Conservation (phyloP, 2,797 vertebrate genomes). For the Denticeps clupeoides region DNA sequence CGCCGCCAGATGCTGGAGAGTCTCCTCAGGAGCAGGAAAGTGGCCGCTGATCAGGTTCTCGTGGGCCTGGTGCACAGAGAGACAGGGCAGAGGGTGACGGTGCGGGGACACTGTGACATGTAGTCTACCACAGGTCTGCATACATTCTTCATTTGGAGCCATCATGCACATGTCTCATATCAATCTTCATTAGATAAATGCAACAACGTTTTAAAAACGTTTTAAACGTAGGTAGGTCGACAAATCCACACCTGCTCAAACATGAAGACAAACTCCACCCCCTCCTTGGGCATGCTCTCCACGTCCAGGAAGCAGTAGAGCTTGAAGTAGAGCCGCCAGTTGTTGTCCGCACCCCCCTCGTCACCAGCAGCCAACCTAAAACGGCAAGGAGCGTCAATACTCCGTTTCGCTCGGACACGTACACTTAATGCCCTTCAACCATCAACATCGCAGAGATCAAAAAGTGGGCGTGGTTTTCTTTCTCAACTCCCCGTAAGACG, state of each 20-base stretch:
- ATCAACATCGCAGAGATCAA: too few species aligned
- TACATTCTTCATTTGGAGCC: too few species aligned
- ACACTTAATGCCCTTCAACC: not conserved
- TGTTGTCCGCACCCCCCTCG: constrained; percentile 65
- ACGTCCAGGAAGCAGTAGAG: constrained; percentile 90
- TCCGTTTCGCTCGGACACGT: not conserved
- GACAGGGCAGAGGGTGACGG: not conserved
- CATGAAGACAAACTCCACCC: constrained; percentile 92
- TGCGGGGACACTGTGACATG: too few species aligned
- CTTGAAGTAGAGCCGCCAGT: constrained; percentile 87
- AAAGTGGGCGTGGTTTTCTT: too few species aligned
- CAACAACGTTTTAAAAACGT: too few species aligned
- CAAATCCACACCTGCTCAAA: constrained; percentile 75
- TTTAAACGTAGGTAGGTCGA: not conserved
- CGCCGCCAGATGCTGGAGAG: constrained; percentile 76
- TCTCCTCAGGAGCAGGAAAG: constrained; percentile 81
- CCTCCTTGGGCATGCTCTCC: constrained; percentile 81
- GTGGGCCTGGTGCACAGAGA: constrained; percentile 72
- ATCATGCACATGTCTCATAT: too few species aligned
- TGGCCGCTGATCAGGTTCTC: constrained; percentile 81
- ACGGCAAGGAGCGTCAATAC: constrained; percentile 12
- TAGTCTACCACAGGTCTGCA: too few species aligned
- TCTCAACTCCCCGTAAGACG: too few species aligned
- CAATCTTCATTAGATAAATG: too few species aligned
- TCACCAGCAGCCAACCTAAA: constrained; percentile 67